Percentiles rank a stretch among this genome's conserved stretches.
Evolutionary conservation across 1,140 invertebrate genomes (phyloP).

Genomic region (Bombus superbus): DNA sequence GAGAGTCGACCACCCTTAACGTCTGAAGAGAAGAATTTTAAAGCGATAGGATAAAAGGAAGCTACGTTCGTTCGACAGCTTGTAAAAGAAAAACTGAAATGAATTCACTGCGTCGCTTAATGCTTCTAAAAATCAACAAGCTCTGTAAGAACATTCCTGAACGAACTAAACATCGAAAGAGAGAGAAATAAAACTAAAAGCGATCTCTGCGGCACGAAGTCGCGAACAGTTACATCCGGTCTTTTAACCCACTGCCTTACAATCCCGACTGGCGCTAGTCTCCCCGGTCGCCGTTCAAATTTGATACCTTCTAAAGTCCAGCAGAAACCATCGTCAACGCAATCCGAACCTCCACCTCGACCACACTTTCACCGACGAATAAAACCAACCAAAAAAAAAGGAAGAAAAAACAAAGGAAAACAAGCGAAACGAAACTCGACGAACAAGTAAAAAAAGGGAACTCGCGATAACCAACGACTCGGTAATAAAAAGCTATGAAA

Average conservation of each 20-base stretch:
- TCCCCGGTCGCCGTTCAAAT: background rate
- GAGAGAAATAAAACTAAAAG: too few species aligned
- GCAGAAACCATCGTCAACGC: background rate
- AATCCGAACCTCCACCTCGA: background rate
- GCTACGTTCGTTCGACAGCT: background rate
- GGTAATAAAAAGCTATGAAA: too few species aligned
- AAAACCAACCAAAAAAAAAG: background rate
- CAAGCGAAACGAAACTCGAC: background rate
- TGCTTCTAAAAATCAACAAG: background rate
- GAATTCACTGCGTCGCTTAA: background rate
- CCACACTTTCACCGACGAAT: background rate
- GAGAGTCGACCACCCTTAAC: too few species aligned
- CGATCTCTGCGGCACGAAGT: background rate
- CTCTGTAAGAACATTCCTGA: background rate
- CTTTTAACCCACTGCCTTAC: conserved; percentile 14
- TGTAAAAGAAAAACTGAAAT: background rate
- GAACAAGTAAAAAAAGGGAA: background rate
- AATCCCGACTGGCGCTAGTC: background rate
- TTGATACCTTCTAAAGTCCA: background rate
- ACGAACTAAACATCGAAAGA: background rate
- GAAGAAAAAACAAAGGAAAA: background rate
- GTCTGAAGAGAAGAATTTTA: too few species aligned
- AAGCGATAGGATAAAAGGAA: too few species aligned
- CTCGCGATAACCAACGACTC: too few species aligned
- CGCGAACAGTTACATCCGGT: background rate